Evolutionary conservation across 1,140 invertebrate genomes (phyloP).

Genomic region (Olivierus martensii): DNA sequence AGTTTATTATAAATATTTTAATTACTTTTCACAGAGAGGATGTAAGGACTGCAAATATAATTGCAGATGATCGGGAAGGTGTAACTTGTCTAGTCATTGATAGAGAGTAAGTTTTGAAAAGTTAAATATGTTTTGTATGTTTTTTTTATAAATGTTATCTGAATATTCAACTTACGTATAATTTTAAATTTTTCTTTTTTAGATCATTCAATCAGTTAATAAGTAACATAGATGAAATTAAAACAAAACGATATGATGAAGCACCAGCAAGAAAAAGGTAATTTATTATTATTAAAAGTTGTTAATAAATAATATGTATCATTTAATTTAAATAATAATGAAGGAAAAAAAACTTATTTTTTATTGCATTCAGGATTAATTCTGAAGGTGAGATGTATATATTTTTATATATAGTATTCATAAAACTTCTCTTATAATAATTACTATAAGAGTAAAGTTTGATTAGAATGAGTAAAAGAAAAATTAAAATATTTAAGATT

Average conservation of each 20-base stretch:
- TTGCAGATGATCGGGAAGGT: conserved; percentile 87
- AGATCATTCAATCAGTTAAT: conserved; percentile 87
- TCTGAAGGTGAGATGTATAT: too few relatives aligned
- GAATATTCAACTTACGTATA: too few relatives aligned
- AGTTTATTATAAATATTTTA: neutral
- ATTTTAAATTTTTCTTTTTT: too few relatives aligned
- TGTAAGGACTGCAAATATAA: conserved; percentile 92
- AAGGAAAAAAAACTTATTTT: too few relatives aligned
- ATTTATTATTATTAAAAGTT: conserved; percentile 1
- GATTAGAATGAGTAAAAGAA: too few relatives aligned
- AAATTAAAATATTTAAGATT: too few relatives aligned
- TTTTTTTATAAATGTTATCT: too few relatives aligned
- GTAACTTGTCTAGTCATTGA: conserved; percentile 96
- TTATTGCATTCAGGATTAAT: too few relatives aligned
- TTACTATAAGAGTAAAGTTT: too few relatives aligned
- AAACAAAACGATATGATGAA: conserved; percentile 75
- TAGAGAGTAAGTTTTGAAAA: conserved; percentile 43
- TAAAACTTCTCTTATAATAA: too few relatives aligned
- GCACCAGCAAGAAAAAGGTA: conserved; percentile 27
- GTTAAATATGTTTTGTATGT: too few relatives aligned
- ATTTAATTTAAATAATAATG: conserved; percentile 1
- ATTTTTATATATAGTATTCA: too few relatives aligned
- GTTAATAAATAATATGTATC: neutral
- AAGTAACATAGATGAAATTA: conserved; percentile 66
- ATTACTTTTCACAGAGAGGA: conserved; percentile 57